Conservation (phyloP, 2,888 invertebrate species). For the Hedya salicella region DNA sequence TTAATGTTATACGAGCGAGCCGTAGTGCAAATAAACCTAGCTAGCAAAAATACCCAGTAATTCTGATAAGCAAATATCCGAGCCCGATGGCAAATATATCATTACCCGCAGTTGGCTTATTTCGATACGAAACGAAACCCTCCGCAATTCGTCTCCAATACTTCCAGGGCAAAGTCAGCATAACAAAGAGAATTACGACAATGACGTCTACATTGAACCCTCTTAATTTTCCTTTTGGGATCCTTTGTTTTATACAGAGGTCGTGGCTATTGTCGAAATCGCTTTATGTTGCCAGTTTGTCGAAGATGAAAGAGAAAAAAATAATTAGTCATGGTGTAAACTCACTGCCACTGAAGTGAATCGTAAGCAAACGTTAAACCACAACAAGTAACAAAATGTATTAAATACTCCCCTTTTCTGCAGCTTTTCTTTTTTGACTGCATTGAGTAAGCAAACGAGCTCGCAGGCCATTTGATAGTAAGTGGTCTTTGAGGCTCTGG, state of each 20-base stretch:
- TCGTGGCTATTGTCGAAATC: constrained; percentile 65
- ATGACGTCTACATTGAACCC: constrained; percentile 59
- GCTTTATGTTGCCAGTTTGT: constrained; percentile 62
- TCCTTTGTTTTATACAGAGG: constrained; percentile 67
- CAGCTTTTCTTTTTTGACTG: too few species aligned
- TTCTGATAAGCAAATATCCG: constrained; percentile 41
- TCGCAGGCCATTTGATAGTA: too few species aligned
- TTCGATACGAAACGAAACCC: constrained; percentile 46
- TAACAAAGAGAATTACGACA: constrained; percentile 70
- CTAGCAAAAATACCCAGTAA: constrained; percentile 20
- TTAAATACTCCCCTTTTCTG: too few species aligned
- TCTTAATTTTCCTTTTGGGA: constrained; percentile 65
- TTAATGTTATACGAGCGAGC: neutral
- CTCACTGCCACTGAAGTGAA: constrained; percentile 47
- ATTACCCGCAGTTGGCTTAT: constrained; percentile 41
- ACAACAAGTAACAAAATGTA: neutral
- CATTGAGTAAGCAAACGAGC: too few species aligned
- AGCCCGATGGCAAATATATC: constrained; percentile 36
- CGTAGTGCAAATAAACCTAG: constrained; percentile 9
- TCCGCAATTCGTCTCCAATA: constrained; percentile 49
- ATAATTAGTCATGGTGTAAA: constrained; percentile 65
- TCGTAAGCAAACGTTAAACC: neutral
- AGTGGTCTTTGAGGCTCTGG: too few species aligned
- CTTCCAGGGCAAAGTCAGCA: constrained; percentile 49
- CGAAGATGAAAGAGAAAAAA: constrained; percentile 67